Evolutionary conservation across 2,888 invertebrate genomes (phyloP), one percentile per base, ranked within the genome.

Genomic region (Spilosoma lubricipeda): DNA sequence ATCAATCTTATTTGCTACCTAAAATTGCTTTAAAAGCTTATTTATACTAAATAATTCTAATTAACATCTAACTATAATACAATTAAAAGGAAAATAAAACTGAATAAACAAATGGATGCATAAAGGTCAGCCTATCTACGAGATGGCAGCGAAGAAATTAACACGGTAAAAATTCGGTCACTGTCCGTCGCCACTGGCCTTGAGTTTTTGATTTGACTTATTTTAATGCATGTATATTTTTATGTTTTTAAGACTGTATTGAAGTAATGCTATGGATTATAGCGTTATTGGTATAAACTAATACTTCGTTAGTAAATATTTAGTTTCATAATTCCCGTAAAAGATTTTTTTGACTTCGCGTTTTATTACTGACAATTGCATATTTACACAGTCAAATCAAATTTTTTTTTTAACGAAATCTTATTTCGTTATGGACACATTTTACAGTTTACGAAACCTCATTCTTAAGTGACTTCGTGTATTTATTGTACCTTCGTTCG

Each of bases 1-100:
- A 70, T 70, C 39, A 70, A 39, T 27, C 69, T 70, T 70, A 70
- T 23, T 39, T 39, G 18, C 27, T 70, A 59, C 27, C 39, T 70
- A 59, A 69, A 70, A 52, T 39, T 9, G 69, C 69, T 69, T 69
- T 36, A n/a, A 20, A 39, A 36, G 20, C 48, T 67, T 45, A 67
- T 4, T 59, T 63, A 63, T 48, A 23, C 45, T 30, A 67, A 20
- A 20, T 67, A 48, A 67, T 33, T 48, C 1, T 63, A 63, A 30
- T 5, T 33, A 30, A 67, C 11, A 30, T 48, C 20, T 30, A 4
- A 63, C n/a, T 59, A 59, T 27, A 27, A 7, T 27, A 59, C 59
- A 59, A 27, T 59, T 27, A 27, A 27, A 59, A 63, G 7, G 15
- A 27, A n/a, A 63, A 27, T n/a, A n/a, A n/a, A n/a, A n/a, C n/a